Evolutionary conservation across 1,140 invertebrate species (phyloP), one percentile per base, ranked within the genome.

Genomic region (Lepidurus packardi): DNA sequence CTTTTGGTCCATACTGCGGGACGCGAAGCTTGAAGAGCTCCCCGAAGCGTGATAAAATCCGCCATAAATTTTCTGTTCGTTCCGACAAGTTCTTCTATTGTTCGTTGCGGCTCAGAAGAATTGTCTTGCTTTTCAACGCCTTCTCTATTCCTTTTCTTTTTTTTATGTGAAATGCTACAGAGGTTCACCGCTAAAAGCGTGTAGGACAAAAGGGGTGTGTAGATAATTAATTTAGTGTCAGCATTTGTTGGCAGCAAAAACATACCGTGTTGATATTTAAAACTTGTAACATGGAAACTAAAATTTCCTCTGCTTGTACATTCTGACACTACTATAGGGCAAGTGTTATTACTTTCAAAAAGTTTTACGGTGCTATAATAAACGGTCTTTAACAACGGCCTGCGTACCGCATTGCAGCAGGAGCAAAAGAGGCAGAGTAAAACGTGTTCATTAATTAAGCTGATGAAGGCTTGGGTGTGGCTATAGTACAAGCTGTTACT

Each of bases 401-500:
- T 34, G n/a, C 21, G 16, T 65, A 9, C 53, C 13, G 13, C 34
- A 34, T 4, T 65, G 13, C 53, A 65, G 3, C 53, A 65, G 53
- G 53, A 9, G 21, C 53, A 34, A 34, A 34, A 65, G 8, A 65
- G 53, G 53, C 53, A 65, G 13, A 65, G 53, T n/a, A 65, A 34
- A 65, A 65, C 53, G 53, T 11, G 53, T 65, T 65, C n/a, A 65
- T 65, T 65, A 65, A 65, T 65, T 65, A 65, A 65, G 53, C 53
- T 65, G 53, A 65, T 65, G 53, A 65, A 65, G 53, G 53, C 53
- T 65, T 65, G 53, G 53, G 53, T 65, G 53, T 65, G 53, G 53
- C 53, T 65, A 65, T 65, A 65, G 53, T 65, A 65, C 53, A 65
- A 65, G 53, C 53, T 65, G 53, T 65, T 65, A 65, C 53, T 65